A percentile compares a stretch with the other conserved stretches of the same genome.
Conservation (phyloP, 35 echinoderm and acorn worm species). For the Heliocidaris erythrogramma region DNA sequence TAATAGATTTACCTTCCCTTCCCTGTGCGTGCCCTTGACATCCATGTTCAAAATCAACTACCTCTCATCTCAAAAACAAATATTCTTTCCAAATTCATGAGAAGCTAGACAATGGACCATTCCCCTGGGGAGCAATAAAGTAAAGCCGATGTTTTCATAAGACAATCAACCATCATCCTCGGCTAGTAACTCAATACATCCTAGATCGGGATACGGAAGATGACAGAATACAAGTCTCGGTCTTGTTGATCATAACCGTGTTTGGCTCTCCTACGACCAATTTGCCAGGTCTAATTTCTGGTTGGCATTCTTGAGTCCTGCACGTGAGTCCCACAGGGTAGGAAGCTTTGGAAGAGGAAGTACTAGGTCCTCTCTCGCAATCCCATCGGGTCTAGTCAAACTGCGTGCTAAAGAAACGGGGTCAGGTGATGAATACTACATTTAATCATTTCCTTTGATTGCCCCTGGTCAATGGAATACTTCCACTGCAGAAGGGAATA, state of each 20-base stretch:
- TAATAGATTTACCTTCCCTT: background rate
- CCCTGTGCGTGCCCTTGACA: background rate
- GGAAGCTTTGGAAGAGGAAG: background rate
- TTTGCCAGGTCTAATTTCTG: slow-evolving; percentile 37
- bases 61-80: background rate
- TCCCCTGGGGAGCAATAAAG: slow-evolving; percentile 23
- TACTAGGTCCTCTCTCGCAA: background rate
- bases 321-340: slow-evolving; percentile 15
- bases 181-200: slow-evolving; percentile 13
- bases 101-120: background rate
- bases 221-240: background rate
- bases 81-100: background rate
- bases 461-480: background rate
- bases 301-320: background rate
- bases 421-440: background rate
- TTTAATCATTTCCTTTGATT: slow-evolving; percentile 32
- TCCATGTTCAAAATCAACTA: background rate
- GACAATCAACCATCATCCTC: slow-evolving; percentile 23
- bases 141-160: background rate
- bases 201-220: background rate
- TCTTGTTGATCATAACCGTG: slow-evolving; percentile 16
- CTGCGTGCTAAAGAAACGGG: background rate
- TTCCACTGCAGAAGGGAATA: background rate
- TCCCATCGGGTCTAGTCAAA: background rate
- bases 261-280: slow-evolving; percentile 37